These are phyloP conservation scores for Zophobas morio DNA, from an alignment of 1,140 invertebrate species.

Conservation along the genomic window DNA sequence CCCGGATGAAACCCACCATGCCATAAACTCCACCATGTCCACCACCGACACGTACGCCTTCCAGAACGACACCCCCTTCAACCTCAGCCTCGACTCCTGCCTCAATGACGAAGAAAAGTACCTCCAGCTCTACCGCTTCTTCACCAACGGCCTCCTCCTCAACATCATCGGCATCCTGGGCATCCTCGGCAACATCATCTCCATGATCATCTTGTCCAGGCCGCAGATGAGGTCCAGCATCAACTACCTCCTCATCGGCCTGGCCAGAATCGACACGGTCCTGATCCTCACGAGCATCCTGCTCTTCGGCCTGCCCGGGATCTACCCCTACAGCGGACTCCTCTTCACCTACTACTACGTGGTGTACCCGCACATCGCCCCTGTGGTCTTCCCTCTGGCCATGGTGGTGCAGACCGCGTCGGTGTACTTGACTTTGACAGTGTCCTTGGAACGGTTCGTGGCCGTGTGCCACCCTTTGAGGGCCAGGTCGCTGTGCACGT, in stretches of 20 bases:
- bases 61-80: conserved; percentile 9
- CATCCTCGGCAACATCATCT: conserved; percentile 90
- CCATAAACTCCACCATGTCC: background rate
- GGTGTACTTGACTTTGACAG: conserved; percentile 95
- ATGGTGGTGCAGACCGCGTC: conserved; percentile 93
- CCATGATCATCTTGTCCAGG: conserved; percentile 90
- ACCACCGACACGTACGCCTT: background rate
- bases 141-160: conserved; percentile 87
- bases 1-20: conserved; percentile 5
- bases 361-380: conserved; percentile 86
- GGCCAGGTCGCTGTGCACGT: conserved; percentile 91
- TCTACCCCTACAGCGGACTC: conserved; percentile 84
- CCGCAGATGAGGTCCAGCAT: conserved; percentile 96
- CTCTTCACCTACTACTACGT: conserved; percentile 85
- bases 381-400: conserved; percentile 88
- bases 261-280: conserved; percentile 92
- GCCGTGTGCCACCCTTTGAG: conserved; percentile 95
- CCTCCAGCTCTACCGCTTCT: conserved; percentile 73
- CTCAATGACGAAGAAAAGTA: conserved; percentile 47
- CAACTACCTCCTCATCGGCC: conserved; percentile 91
- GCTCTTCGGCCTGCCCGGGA: conserved; percentile 87
- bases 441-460: conserved; percentile 96
- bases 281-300: conserved; percentile 90
- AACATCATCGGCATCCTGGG: conserved; percentile 88
- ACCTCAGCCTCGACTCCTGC: conserved; percentile 50